These are phyloP conservation scores for Calliphora vicina DNA, from an alignment of 1,140 invertebrate species.

Conservation along the genomic window DNA sequence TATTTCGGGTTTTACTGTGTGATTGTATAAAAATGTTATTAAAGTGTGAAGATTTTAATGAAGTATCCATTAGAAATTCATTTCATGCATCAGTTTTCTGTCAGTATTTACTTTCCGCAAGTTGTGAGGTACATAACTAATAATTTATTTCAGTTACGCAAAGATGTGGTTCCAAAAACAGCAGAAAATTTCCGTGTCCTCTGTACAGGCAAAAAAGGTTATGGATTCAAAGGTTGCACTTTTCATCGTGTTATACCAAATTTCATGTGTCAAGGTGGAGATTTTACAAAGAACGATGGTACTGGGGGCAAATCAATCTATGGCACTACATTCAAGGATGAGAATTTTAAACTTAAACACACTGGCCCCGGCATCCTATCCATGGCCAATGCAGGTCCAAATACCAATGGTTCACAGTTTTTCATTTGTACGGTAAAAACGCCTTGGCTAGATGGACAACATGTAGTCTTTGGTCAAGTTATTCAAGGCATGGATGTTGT, in stretches of 20 bases:
- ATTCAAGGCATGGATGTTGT: conserved; percentile 95
- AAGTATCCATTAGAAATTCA: no score
- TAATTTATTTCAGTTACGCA: conserved; percentile 71
- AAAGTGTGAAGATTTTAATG: no score
- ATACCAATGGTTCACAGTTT: conserved; percentile 97
- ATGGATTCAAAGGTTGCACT: conserved; percentile 87
- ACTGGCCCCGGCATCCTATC: conserved; percentile 86
- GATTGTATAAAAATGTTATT: no score
- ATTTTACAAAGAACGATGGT: conserved; percentile 93
- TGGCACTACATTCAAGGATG: conserved; percentile 91
- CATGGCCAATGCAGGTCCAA: conserved; percentile 94
- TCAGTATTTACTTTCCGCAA: no score
- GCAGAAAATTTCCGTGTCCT: conserved; percentile 91
- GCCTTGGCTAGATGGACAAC: conserved; percentile 91
- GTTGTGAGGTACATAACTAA: not conserved
- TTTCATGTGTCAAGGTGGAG: conserved; percentile 96
- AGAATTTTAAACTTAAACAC: conserved; percentile 94
- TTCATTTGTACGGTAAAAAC: conserved; percentile 95
- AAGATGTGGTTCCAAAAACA: conserved; percentile 89
- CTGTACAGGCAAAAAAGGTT: conserved; percentile 92
- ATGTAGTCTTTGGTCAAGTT: conserved; percentile 95
- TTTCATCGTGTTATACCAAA: conserved; percentile 97
- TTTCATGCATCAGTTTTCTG: no score
- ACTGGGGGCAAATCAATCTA: conserved; percentile 96
- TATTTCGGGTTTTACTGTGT: no score